Evolutionary conservation across 2,888 invertebrate genomes (phyloP).

Genomic region (Poecilobothrus nobilitatus): DNA sequence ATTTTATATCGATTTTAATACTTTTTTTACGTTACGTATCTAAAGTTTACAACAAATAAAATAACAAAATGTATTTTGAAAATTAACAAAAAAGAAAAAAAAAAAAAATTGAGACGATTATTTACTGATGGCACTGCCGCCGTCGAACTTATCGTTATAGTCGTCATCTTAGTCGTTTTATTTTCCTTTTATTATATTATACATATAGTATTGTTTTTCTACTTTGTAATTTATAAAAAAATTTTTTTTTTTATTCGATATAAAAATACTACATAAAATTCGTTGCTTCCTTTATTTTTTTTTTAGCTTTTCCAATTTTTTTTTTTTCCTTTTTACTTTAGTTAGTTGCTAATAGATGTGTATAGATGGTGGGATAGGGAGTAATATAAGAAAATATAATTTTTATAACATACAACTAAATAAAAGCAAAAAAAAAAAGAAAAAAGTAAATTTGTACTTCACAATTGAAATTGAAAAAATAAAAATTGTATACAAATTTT

Average conservation of each 20-base stretch:
- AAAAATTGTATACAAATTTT: too few species aligned
- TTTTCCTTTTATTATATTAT: neutral
- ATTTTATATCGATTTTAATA: too few species aligned
- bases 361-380: neutral
- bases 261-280: neutral
- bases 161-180: neutral
- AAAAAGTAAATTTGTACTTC: too few species aligned
- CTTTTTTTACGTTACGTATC: too few species aligned
- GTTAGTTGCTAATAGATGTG: neutral
- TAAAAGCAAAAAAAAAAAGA: too few species aligned
- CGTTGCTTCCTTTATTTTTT: neutral
- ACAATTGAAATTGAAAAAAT: too few species aligned
- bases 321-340: neutral
- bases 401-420: too few species aligned
- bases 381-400: neutral
- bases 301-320: neutral
- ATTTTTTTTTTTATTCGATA: neutral
- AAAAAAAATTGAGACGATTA: neutral
- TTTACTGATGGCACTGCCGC: neutral
- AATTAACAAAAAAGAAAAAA: neutral
- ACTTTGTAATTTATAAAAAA: neutral
- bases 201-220: neutral
- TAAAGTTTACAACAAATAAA: too few species aligned
- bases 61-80: too few species aligned
- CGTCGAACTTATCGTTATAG: neutral